Evolutionary conservation across 2,888 invertebrate genomes (phyloP).

Genomic region (Tipula lateralis): DNA sequence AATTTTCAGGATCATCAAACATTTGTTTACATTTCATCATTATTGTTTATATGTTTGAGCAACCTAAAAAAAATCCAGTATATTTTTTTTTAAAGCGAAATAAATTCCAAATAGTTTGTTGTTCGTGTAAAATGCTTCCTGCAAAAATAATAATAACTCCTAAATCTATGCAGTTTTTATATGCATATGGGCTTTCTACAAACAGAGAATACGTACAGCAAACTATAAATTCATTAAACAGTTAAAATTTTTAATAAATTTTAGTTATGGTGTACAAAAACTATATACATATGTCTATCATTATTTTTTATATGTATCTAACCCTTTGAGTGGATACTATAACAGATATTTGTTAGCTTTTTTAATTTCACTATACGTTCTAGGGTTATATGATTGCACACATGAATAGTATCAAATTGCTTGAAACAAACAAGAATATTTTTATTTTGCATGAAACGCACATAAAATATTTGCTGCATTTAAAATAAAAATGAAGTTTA

Average conservation of each 20-base stretch:
- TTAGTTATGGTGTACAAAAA: neutral
- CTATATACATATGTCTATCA: neutral
- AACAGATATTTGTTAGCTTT: neutral
- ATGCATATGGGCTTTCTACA: neutral
- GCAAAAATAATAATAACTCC: neutral
- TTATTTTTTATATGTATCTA: neutral
- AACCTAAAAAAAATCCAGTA: neutral
- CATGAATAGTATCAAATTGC: neutral
- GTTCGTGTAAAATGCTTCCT: neutral
- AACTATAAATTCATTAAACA: conserved; percentile 19
- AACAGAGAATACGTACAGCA: neutral
- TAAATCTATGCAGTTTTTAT: neutral
- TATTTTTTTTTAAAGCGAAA: neutral
- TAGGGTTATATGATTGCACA: neutral
- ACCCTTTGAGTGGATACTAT: neutral
- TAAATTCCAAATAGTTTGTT: neutral
- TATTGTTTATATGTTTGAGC: conserved; percentile 19
- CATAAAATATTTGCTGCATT: neutral
- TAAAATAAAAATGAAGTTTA: neutral
- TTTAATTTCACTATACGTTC: neutral
- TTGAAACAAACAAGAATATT: neutral
- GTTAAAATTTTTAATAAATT: neutral
- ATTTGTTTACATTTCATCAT: neutral
- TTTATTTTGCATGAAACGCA: neutral
- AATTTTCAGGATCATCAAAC: neutral